Percentiles rank a stretch among this genome's conserved stretches.
Evolutionary conservation across 1,140 invertebrate species (phyloP).

Genomic region (Magallana gigas): DNA sequence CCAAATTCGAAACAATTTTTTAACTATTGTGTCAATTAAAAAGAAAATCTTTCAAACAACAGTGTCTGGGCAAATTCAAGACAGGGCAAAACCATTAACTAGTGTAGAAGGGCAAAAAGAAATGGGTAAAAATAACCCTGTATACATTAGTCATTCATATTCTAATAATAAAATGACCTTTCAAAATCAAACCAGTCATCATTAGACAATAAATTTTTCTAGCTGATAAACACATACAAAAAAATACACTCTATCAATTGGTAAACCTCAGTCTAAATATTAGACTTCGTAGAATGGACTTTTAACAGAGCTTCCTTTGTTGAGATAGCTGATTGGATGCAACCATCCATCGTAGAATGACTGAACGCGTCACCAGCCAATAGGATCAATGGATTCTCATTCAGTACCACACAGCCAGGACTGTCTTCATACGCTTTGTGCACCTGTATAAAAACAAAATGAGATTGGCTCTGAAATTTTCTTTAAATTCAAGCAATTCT

Average conservation of each 20-base stretch:
- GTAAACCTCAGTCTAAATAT: neutral
- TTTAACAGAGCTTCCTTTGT: constrained; percentile 47
- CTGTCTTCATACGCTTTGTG: constrained; percentile 76
- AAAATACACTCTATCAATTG: neutral
- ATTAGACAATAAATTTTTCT: too few species aligned
- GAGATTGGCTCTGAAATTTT: neutral
- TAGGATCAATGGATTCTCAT: constrained; percentile 77
- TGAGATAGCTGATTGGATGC: constrained; percentile 79
- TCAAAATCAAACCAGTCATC: too few species aligned
- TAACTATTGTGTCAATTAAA: too few species aligned
- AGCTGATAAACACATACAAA: neutral
- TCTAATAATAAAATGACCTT: too few species aligned
- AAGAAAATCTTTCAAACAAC: too few species aligned
- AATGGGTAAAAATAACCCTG: too few species aligned
- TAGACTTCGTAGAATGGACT: neutral
- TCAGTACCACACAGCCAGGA: constrained; percentile 80
- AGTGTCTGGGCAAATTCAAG: too few species aligned
- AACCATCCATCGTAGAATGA: constrained; percentile 81
- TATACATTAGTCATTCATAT: too few species aligned
- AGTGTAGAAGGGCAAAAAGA: too few species aligned
- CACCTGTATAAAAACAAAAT: constrained; percentile 74
- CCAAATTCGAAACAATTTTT: too few species aligned
- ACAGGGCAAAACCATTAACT: too few species aligned
- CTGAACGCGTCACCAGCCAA: constrained; percentile 81
- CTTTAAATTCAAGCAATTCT: too few species aligned